These are phyloP conservation scores for Phrixothrix hirtus DNA, from an alignment of 2,888 invertebrate species.

Conservation along the genomic window DNA sequence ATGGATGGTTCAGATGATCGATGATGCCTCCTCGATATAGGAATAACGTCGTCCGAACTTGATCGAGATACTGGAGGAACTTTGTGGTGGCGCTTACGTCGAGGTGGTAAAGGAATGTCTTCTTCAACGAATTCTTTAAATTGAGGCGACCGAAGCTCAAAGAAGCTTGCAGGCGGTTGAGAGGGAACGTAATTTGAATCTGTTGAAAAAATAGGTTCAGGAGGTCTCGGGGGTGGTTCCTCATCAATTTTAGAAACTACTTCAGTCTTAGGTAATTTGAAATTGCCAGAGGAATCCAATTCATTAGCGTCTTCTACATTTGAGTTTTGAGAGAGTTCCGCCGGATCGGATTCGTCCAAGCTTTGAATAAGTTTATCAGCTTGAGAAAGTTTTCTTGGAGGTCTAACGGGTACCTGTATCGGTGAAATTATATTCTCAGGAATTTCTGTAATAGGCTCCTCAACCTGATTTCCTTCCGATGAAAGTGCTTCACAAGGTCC, in stretches of 20 bases:
- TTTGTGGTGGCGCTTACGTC: conserved; percentile 56
- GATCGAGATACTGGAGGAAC: conserved; percentile 44
- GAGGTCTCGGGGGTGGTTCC: conserved; percentile 50
- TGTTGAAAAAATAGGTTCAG: conserved; percentile 48
- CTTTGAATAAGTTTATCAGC: neutral
- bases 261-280: neutral
- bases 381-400: neutral
- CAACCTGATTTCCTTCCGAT: neutral
- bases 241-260: conserved; percentile 41
- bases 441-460: neutral
- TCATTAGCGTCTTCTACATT: neutral
- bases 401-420: neutral
- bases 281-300: neutral
- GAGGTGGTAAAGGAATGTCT: conserved; percentile 54
- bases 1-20: conserved; percentile 67
- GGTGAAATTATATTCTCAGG: neutral
- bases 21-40: conserved; percentile 37
- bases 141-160: conserved; percentile 49
- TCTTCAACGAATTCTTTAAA: conserved; percentile 47
- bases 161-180: conserved; percentile 54
- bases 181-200: conserved; percentile 47
- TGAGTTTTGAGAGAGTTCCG: neutral
- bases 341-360: neutral
- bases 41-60: conserved; percentile 42
- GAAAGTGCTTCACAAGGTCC: neutral